Evolutionary conservation across 2,113 vertebrate genomes (phyloP).

Genomic region (Malurus cyaneus): DNA sequence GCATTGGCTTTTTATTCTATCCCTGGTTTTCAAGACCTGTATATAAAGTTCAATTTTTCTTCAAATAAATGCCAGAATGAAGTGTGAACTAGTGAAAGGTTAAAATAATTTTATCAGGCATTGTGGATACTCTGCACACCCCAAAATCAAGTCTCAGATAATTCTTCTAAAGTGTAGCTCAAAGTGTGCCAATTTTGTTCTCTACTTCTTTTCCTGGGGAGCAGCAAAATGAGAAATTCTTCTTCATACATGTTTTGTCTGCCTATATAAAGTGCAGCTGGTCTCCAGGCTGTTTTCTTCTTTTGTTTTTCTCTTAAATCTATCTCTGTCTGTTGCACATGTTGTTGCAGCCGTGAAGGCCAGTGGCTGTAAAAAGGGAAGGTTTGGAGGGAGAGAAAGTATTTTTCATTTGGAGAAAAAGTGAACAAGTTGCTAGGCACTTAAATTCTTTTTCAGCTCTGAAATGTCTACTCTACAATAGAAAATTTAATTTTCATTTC

Average conservation of each 20-base stretch:
- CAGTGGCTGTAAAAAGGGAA: not conserved
- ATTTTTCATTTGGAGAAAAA: conserved; percentile 24
- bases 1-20: not conserved
- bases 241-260: conserved; percentile 2
- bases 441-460: not conserved
- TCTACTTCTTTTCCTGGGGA: not conserved
- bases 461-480: not conserved
- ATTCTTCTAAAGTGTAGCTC: not conserved
- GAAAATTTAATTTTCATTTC: not conserved
- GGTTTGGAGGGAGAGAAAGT: not conserved
- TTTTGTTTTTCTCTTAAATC: not conserved
- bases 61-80: not conserved
- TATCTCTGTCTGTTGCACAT: not conserved
- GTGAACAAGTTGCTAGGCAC: not conserved
- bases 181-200: not conserved
- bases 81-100: not conserved
- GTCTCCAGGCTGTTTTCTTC: not conserved
- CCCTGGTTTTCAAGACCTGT: not conserved
- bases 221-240: not conserved
- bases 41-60: not conserved
- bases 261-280: not conserved
- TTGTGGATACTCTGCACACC: not conserved
- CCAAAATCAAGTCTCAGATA: not conserved
- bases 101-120: not conserved
- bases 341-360: not conserved